Percentiles rank a stretch among this genome's conserved stretches.
phyloP scores from a whole-genome alignment of 2,888 invertebrate genomes.

The Euproctis similis region DNA sequence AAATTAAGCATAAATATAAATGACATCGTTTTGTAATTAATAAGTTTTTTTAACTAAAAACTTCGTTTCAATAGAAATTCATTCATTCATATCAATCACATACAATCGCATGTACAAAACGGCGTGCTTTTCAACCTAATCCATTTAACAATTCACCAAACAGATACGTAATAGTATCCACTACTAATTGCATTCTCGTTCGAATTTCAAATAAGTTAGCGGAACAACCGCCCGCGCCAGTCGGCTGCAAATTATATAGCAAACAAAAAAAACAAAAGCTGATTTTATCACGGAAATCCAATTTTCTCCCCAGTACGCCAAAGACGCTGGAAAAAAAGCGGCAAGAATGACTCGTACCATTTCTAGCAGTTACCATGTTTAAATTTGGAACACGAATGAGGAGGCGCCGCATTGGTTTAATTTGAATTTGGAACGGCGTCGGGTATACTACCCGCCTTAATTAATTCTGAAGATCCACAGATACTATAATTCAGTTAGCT shows the following conservation, averaged over 20 bases:
- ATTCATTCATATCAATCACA: conserved; percentile 5
- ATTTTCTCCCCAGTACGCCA: conserved; percentile 75
- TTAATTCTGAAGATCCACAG: conserved; percentile 72
- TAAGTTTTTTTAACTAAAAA: too few relatives aligned
- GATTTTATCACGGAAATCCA: conserved; percentile 76
- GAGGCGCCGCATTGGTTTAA: conserved; percentile 76
- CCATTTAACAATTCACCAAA: conserved; percentile 25
- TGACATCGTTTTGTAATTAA: too few relatives aligned
- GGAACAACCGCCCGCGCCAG: conserved; percentile 48
- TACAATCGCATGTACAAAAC: conserved; percentile 16
- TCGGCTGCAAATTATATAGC: conserved; percentile 60
- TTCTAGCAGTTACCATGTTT: conserved; percentile 71
- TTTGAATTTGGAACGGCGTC: conserved; percentile 72
- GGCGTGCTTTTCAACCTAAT: conserved; percentile 11
- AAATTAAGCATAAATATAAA: too few relatives aligned
- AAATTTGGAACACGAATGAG: conserved; percentile 71
- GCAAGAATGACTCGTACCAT: conserved; percentile 73
- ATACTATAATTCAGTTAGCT: conserved; percentile 71
- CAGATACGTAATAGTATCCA: conserved; percentile 36
- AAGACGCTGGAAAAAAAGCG: conserved; percentile 74
- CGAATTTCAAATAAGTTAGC: conserved; percentile 54
- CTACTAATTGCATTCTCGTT: conserved; percentile 61
- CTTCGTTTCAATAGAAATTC: neutral
- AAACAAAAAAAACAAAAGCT: conserved; percentile 66
- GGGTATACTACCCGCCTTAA: conserved; percentile 58